These are phyloP conservation scores for Bellardia bayeri DNA, from an alignment of 2,888 invertebrate species.

Conservation along the genomic window DNA sequence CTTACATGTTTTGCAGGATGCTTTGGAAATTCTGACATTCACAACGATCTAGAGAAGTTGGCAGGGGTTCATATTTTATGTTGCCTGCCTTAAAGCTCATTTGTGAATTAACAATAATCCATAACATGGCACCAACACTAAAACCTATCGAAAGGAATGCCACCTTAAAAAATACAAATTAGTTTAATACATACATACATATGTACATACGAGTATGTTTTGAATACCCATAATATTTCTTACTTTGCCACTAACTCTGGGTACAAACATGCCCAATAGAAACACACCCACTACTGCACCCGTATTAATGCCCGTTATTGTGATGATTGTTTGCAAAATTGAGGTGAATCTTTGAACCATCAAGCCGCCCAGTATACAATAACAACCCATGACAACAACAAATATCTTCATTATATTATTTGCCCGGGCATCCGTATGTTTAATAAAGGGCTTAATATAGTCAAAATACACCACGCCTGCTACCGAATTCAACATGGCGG, in stretches of 20 bases:
- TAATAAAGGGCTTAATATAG: slow-evolving; percentile 84
- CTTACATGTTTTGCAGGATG: slow-evolving; percentile 77
- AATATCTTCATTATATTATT: slow-evolving; percentile 85
- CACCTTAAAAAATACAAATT: slow-evolving; percentile 72
- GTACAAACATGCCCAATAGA: slow-evolving; percentile 88
- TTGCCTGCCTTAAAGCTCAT: slow-evolving; percentile 78
- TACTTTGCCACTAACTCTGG: slow-evolving; percentile 86
- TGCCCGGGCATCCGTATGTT: slow-evolving; percentile 84
- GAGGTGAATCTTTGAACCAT: slow-evolving; percentile 84
- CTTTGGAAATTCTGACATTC: slow-evolving; percentile 75
- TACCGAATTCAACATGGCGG: slow-evolving; percentile 85
- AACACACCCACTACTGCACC: slow-evolving; percentile 89
- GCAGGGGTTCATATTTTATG: slow-evolving; percentile 78
- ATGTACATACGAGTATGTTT: too few relatives aligned
- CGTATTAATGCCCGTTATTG: slow-evolving; percentile 85
- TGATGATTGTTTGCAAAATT: slow-evolving; percentile 85
- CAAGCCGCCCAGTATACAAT: slow-evolving; percentile 86
- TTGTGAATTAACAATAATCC: slow-evolving; percentile 81
- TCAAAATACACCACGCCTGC: slow-evolving; percentile 86
- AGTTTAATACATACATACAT: neutral
- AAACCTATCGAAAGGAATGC: slow-evolving; percentile 80
- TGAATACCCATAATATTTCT: neutral
- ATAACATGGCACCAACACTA: slow-evolving; percentile 79
- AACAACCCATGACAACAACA: slow-evolving; percentile 85
- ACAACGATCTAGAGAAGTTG: slow-evolving; percentile 79